Evolutionary conservation across 2,888 invertebrate species (phyloP).

Genomic region (Hermaeophaga mercurialis): DNA sequence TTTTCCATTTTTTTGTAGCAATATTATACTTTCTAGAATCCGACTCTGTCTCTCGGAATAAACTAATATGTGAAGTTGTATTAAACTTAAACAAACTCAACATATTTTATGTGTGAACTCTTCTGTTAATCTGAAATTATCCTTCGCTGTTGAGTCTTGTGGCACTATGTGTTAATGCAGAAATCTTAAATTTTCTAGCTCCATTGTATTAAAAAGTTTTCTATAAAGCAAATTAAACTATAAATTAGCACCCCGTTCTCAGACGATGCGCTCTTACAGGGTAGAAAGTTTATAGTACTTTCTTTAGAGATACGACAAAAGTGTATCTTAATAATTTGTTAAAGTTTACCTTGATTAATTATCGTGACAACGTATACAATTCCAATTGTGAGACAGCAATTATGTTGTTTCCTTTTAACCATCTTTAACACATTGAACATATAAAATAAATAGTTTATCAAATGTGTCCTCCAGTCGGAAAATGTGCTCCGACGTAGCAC

Average conservation of each 20-base stretch:
- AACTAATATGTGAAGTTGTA: too few relatives aligned
- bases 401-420: slow-evolving; percentile 51
- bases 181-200: neutral
- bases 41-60: too few relatives aligned
- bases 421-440: slow-evolving; percentile 22
- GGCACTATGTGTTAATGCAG: neutral
- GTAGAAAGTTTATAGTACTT: neutral
- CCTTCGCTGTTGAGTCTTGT: too few relatives aligned
- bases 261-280: slow-evolving; percentile 6
- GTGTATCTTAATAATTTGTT: too few relatives aligned
- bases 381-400: slow-evolving; percentile 62
- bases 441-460: slow-evolving; percentile 15
- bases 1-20: too few relatives aligned
- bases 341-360: slow-evolving; percentile 63
- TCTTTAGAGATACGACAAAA: too few relatives aligned
- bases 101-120: too few relatives aligned
- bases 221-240: neutral
- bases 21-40: too few relatives aligned
- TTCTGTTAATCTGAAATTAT: too few relatives aligned
- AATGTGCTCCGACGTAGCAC: slow-evolving; percentile 12
- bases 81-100: too few relatives aligned
- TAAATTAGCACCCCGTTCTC: slow-evolving; percentile 18
- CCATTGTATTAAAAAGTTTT: neutral
- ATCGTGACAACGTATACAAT: slow-evolving; percentile 66
- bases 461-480: slow-evolving; percentile 11